phyloP scores from a whole-genome alignment of 2,888 invertebrate genomes.

The Nomada lathburiana region DNA sequence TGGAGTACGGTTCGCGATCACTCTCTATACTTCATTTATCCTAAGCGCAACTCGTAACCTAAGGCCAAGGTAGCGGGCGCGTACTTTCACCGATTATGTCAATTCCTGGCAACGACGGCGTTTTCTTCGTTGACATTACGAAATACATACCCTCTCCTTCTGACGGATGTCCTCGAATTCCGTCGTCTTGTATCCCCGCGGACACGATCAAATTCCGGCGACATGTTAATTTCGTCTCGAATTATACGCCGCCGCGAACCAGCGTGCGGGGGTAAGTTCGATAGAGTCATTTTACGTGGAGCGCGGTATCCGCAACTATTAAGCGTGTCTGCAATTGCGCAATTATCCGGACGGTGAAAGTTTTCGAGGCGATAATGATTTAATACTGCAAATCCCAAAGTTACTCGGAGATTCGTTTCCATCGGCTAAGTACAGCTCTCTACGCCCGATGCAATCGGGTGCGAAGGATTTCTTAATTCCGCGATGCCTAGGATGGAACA shows the following conservation, averaged over 20 bases:
- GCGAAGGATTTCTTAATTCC: conserved; percentile 41
- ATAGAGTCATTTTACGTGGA: background rate
- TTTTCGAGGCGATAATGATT: conserved; percentile 5
- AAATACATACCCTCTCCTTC: conserved; percentile 17
- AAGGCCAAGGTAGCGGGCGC: conserved; percentile 71
- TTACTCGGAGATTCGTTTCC: background rate
- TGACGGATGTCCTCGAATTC: conserved; percentile 33
- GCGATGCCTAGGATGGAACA: conserved; percentile 12
- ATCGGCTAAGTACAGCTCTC: background rate
- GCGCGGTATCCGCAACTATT: too few species aligned
- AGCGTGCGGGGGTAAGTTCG: background rate
- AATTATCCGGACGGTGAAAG: conserved; percentile 1
- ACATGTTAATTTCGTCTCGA: conserved; percentile 15
- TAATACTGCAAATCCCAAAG: background rate
- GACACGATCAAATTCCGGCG: conserved; percentile 8
- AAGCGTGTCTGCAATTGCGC: too few species aligned
- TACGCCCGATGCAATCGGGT: conserved; percentile 23
- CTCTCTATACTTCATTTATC: conserved; percentile 63
- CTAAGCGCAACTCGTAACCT: conserved; percentile 67
- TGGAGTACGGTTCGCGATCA: conserved; percentile 50
- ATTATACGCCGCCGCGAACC: background rate
- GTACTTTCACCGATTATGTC: conserved; percentile 74
- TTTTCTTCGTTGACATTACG: conserved; percentile 59
- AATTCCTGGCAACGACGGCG: conserved; percentile 64
- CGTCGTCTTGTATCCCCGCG: background rate